These are phyloP conservation scores for Todiramphus chloris DNA, from an alignment of 2,113 vertebrate species.

Conservation along the genomic window DNA sequence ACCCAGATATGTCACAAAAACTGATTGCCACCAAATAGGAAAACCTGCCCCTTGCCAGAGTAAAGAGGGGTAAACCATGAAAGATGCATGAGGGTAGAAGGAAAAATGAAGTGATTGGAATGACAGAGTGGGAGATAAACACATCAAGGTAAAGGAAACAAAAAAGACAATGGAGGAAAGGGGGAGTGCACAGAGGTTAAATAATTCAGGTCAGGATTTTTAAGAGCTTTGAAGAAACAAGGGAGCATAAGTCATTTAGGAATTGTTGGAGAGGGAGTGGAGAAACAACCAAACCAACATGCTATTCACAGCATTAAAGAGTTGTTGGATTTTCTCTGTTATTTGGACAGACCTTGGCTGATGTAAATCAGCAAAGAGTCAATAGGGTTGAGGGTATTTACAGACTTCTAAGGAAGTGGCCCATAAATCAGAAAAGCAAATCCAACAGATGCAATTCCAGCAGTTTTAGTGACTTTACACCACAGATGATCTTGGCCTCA, in stretches of 20 bases:
- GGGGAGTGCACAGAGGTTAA: not conserved
- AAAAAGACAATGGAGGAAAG: not conserved
- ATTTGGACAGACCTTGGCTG: not conserved
- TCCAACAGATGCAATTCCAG: not conserved
- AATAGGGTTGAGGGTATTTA: not conserved
- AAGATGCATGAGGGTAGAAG: not conserved
- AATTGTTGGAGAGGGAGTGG: not conserved
- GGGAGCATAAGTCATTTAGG: not conserved
- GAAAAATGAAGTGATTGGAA: not conserved
- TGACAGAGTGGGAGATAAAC: not conserved
- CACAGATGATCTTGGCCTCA: not conserved
- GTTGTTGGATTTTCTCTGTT: not conserved
- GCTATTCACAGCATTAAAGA: not conserved
- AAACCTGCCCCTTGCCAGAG: not conserved
- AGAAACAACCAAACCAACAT: not conserved
- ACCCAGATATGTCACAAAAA: slow-evolving; percentile 31
- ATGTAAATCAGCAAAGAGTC: not conserved
- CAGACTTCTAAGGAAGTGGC: not conserved
- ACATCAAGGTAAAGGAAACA: not conserved
- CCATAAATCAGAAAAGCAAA: not conserved
- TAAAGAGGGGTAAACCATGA: not conserved
- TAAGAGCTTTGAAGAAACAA: not conserved
- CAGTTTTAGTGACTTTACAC: not conserved
- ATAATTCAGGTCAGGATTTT: slow-evolving; percentile 9
- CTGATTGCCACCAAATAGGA: not conserved